A percentile compares a stretch with the other conserved stretches of the same genome.
Conservation (phyloP, 2,113 vertebrate species). For the Hydrochoerus hydrochaeris region DNA sequence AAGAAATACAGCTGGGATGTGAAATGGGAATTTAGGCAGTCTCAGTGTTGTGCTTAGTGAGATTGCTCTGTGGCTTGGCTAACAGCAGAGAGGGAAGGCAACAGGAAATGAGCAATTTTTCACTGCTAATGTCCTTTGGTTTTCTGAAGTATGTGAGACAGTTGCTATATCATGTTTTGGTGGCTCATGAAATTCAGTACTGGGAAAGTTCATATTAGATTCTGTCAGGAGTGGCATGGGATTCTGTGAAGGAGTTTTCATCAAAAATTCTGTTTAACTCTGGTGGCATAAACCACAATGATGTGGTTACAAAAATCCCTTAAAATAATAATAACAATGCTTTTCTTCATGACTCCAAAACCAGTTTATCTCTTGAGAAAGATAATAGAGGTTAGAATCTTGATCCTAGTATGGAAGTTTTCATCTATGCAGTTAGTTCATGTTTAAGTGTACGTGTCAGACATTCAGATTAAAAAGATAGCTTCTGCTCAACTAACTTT, state of each 20-base stretch:
- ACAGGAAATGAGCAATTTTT: neutral
- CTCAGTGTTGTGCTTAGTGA: neutral
- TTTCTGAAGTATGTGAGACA: neutral
- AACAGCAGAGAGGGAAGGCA: neutral
- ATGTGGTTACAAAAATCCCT: neutral
- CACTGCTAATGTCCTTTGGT: neutral
- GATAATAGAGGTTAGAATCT: neutral
- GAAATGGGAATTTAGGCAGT: neutral
- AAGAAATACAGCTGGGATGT: neutral
- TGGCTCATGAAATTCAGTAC: neutral
- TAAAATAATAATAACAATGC: neutral
- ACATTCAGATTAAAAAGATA: neutral
- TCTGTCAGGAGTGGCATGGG: neutral
- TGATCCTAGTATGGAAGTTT: neutral
- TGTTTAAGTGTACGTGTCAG: neutral
- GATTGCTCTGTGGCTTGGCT: neutral
- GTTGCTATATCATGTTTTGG: neutral
- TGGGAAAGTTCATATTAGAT: neutral
- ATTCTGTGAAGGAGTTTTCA: neutral
- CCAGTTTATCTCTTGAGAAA: neutral
- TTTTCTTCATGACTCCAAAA: neutral
- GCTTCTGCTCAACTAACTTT: neutral
- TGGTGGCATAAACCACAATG: neutral
- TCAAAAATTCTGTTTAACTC: constrained; percentile 18
- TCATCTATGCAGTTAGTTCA: neutral